These are phyloP conservation scores for Tichodroma muraria DNA, from an alignment of 2,113 vertebrate species.

Conservation along the genomic window DNA sequence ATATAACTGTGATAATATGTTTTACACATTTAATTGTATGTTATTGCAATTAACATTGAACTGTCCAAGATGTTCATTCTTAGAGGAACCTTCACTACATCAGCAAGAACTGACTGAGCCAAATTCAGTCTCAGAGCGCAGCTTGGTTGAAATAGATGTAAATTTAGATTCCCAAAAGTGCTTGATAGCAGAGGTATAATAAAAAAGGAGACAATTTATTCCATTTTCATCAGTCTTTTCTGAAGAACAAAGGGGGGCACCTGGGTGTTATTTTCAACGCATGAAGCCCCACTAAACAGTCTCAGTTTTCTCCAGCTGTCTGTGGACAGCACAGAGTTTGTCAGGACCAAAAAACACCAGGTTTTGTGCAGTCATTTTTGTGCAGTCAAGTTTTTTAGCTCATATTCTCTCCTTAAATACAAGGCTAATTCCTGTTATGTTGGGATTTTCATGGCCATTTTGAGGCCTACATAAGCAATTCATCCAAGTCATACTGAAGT, in stretches of 20 bases:
- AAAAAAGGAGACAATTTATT: not conserved
- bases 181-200: not conserved
- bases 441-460: not conserved
- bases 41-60: not conserved
- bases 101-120: not conserved
- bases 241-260: not conserved
- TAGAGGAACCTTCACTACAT: not conserved
- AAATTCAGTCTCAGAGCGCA: not conserved
- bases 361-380: no score
- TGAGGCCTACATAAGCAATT: not conserved
- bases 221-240: not conserved
- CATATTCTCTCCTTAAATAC: not conserved
- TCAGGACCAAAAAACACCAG: not conserved
- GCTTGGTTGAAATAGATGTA: not conserved
- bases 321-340: not conserved
- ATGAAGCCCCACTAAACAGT: not conserved
- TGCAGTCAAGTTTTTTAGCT: no score
- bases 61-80: not conserved
- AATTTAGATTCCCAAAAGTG: not conserved
- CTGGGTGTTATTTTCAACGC: not conserved
- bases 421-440: not conserved
- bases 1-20: not conserved
- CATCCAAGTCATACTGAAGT: not conserved
- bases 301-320: not conserved
- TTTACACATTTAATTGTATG: not conserved